Percentiles rank a stretch among this genome's conserved stretches.
These are phyloP conservation scores for Plecturocebus donacophilus DNA, from an alignment of 2,113 vertebrate genomes.

Conservation along the genomic window DNA sequence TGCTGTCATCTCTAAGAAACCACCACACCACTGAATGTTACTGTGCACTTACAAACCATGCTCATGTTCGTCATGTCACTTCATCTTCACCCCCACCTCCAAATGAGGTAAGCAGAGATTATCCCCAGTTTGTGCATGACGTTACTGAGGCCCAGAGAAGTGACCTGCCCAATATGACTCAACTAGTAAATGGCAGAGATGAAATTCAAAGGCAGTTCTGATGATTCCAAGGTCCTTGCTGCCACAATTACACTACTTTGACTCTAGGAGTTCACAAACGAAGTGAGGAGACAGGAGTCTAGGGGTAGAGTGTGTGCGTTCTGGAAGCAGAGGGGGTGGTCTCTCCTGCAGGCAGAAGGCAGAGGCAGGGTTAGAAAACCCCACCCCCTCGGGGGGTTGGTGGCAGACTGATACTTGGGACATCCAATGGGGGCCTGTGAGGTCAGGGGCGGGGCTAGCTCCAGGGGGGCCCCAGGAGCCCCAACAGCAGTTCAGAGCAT, in stretches of 20 bases:
- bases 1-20: neutral
- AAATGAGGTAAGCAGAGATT: slow-evolving; percentile 12
- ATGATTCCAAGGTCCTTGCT: slow-evolving; percentile 20
- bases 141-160: slow-evolving; percentile 19
- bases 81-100: neutral
- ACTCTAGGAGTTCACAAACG: slow-evolving; percentile 16
- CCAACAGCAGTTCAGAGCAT: slow-evolving; percentile 63
- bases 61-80: neutral
- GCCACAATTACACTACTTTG: neutral
- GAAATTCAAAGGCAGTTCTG: neutral
- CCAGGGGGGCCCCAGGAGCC: neutral
- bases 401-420: slow-evolving; percentile 44
- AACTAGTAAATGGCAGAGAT: slow-evolving; percentile 35
- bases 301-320: neutral
- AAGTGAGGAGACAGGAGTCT: neutral
- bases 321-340: neutral
- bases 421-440: slow-evolving; percentile 68
- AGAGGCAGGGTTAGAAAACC: slow-evolving; percentile 31
- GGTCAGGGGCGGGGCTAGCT: slow-evolving; percentile 63
- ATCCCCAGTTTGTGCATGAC: neutral
- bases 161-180: slow-evolving; percentile 41
- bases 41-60: neutral
- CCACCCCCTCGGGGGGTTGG: slow-evolving; percentile 48
- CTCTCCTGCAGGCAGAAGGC: neutral
- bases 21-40: neutral